phyloP scores from a whole-genome alignment of 2,113 vertebrate genomes.

The Ptychochromis oligacanthus region DNA sequence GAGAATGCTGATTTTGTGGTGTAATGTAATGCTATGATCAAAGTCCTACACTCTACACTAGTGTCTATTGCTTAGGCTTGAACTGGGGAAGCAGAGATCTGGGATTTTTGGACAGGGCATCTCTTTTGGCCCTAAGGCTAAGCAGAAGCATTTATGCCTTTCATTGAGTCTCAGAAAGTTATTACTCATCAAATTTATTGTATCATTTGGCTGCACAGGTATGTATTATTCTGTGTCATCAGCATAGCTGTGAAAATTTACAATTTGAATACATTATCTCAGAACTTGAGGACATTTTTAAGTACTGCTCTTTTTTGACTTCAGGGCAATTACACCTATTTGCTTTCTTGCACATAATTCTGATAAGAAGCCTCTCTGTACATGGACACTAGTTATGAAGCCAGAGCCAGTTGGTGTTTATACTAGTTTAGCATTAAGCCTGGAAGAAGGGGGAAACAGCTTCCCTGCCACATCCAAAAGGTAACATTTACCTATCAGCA shows the following conservation, averaged over 20 bases:
- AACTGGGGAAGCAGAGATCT: conserved; percentile 16
- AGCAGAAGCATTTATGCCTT: conserved; percentile 13
- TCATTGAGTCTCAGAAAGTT: not conserved
- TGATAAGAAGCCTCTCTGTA: not conserved
- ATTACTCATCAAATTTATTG: conserved; percentile 5
- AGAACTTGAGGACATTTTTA: too few species aligned
- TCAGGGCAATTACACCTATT: not conserved
- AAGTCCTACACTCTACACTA: not conserved
- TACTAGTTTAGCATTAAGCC: not conserved
- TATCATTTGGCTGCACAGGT: not conserved
- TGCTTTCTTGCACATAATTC: not conserved
- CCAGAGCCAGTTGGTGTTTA: not conserved
- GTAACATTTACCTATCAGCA: not conserved
- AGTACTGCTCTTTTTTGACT: not conserved
- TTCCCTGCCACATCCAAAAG: not conserved
- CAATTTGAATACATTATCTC: not conserved
- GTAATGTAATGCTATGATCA: not conserved
- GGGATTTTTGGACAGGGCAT: not conserved
- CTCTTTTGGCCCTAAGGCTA: not conserved
- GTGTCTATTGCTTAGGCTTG: conserved; percentile 5
- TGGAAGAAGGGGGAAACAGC: not conserved
- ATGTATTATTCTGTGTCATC: conserved; percentile 15
- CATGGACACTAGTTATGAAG: not conserved
- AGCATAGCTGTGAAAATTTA: conserved; percentile 5
- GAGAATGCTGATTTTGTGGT: conserved; percentile 6